Percentiles rank a stretch among this genome's conserved stretches.
These are phyloP conservation scores for Paraescarpia echinospica DNA, from an alignment of 1,140 invertebrate genomes.

Conservation along the genomic window DNA sequence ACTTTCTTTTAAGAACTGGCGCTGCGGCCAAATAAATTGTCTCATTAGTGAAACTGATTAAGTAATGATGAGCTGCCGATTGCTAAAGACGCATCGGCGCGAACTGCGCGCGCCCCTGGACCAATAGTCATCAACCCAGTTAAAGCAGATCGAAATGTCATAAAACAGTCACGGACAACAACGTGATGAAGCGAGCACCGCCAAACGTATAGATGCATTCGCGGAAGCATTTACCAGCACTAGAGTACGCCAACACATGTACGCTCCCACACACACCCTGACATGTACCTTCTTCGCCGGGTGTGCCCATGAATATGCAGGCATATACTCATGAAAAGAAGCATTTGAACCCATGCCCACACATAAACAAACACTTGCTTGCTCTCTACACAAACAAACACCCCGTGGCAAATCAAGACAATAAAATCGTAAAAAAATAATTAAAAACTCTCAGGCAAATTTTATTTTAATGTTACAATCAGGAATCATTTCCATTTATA, in stretches of 20 bases:
- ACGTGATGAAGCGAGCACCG: too few relatives aligned
- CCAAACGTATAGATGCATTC: too few relatives aligned
- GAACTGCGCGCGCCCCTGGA: background rate
- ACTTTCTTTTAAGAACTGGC: background rate
- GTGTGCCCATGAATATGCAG: too few relatives aligned
- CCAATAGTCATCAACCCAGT: background rate
- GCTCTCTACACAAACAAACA: background rate
- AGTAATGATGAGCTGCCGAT: background rate
- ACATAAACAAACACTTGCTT: background rate
- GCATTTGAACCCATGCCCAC: background rate
- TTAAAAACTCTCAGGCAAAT: too few relatives aligned
- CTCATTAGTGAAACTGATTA: background rate
- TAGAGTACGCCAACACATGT: background rate
- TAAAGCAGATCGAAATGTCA: background rate
- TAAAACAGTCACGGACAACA: background rate
- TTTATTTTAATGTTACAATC: too few relatives aligned
- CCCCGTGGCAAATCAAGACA: too few relatives aligned
- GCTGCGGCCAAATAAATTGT: background rate
- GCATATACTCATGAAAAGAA: too few relatives aligned
- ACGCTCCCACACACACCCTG: background rate
- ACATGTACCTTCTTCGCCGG: too few relatives aligned
- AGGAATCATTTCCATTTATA: too few relatives aligned
- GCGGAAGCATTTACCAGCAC: too few relatives aligned
- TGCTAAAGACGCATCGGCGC: background rate
- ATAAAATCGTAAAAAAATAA: too few relatives aligned